These are phyloP conservation scores for Puntigrus tetrazona DNA, from an alignment of 2,113 vertebrate genomes.

Conservation along the genomic window DNA sequence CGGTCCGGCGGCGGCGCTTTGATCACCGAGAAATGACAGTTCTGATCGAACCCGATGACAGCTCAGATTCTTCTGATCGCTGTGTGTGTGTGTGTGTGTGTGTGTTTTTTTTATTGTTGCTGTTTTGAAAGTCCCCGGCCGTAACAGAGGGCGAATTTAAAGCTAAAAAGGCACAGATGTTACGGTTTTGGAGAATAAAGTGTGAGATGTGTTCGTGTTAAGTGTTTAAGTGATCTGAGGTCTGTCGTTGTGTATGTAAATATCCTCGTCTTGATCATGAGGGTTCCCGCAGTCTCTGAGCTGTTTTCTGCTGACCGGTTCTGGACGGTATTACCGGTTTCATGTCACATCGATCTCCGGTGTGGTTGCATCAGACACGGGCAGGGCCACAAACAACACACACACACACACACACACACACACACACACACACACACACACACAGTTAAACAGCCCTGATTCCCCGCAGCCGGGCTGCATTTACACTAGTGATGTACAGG, in stretches of 20 bases:
- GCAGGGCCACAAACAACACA: constrained; percentile 8
- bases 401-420: no score
- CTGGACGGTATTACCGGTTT: constrained; percentile 5
- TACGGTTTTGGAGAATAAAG: background rate
- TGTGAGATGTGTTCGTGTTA: background rate
- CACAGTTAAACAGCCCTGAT: no score
- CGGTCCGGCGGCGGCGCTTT: background rate
- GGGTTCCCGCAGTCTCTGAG: background rate
- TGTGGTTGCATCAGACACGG: constrained; percentile 14
- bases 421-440: no score
- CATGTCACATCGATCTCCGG: background rate
- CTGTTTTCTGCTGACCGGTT: background rate
- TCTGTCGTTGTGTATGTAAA: background rate
- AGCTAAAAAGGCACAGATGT: background rate
- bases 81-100: background rate
- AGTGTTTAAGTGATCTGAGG: background rate
- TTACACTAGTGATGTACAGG: background rate
- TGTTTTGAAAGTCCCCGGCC: background rate
- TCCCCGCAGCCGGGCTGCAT: background rate
- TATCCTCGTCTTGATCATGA: background rate
- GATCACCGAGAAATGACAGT: background rate
- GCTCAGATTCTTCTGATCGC: background rate
- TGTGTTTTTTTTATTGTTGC: background rate
- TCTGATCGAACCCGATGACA: background rate
- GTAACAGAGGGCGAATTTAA: background rate